These are phyloP conservation scores for Tenthredo livida DNA, from an alignment of 2,888 invertebrate genomes.

Conservation along the genomic window DNA sequence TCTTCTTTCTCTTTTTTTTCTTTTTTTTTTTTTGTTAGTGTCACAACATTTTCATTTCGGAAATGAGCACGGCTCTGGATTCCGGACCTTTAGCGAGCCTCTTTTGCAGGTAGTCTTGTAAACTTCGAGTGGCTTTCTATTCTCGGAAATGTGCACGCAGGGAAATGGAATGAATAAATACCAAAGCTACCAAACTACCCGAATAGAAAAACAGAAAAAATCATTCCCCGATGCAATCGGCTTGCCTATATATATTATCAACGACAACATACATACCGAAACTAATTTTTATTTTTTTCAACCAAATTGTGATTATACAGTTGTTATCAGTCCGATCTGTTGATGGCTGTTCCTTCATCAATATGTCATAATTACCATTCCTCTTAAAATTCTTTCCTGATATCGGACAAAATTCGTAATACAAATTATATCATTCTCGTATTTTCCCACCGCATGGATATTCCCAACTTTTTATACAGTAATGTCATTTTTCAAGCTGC, in stretches of 20 bases:
- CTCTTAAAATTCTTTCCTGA: neutral
- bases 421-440: neutral
- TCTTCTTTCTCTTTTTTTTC: slow-evolving; percentile 7
- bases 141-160: slow-evolving; percentile 30
- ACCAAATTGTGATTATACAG: neutral
- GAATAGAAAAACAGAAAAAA: slow-evolving; percentile 23
- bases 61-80: slow-evolving; percentile 7
- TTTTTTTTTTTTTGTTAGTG: slow-evolving; percentile 18
- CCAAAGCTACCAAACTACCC: slow-evolving; percentile 24
- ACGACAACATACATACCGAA: neutral
- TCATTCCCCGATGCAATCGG: neutral
- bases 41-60: slow-evolving; percentile 56
- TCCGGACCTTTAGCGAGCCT: slow-evolving; percentile 41
- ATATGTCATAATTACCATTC: neutral
- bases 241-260: neutral
- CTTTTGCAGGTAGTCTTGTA: slow-evolving; percentile 48
- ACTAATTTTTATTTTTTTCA: slow-evolving; percentile 3
- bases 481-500: neutral
- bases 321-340: neutral
- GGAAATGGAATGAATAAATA: slow-evolving; percentile 36
- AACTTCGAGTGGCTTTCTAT: slow-evolving; percentile 44
- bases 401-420: neutral
- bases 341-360: neutral
- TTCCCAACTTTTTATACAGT: neutral
- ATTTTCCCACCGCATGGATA: neutral